Base-by-base conservation (phyloP, 2,797 vertebrate genomes). In the Chanos chanos region DNA sequence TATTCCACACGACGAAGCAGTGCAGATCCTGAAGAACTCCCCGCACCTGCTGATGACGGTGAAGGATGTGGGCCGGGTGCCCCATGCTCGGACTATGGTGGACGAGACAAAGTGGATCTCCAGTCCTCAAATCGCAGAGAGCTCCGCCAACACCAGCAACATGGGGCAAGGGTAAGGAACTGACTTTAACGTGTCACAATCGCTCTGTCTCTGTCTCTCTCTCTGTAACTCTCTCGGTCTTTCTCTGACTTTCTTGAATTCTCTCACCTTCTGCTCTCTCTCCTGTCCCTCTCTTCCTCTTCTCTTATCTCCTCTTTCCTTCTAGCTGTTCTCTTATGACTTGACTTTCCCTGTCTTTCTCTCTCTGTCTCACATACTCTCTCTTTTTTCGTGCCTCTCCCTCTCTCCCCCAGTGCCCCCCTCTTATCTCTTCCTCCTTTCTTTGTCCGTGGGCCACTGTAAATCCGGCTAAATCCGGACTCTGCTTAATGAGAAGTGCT, bases 1-100 rank as follows among this genome's bases (percentile, higher is more conserved):
- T 77, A 91, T 97, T 69, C 89, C 92, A 40, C 95, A 98, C 0
- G 94, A 97, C 0, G 93, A 97, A 72, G 95, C 95, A 0, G 95
- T 98, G 52, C 89, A 83, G 76, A 86, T 95, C 73, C 91, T 98
- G 40, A 94, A 93, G 79, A 90, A 89, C 0, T 92, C 93, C 0
- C 82, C 54, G 0, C 92, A 93, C 76, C 90, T 98, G 58, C 89
- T 92, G 73, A 87, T 98, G 89, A 93, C 88, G 0, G 88, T 95
- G 74, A 91, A 90, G 79, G 94, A 95, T 4, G 87, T 98, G 0
- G 94, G 95, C 18, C 90, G 93, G 44, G 82, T 98, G 74, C 95
- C 95, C 7, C 94, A 95, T 0, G 92, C 94, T 1, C 92, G 93
- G 34, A 94, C 92, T 25, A 84, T 92, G 0, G 89, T 95, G 77